Evolutionary conservation across 2,888 invertebrate genomes (phyloP).

Genomic region (Dryocosmus kuriphilus): DNA sequence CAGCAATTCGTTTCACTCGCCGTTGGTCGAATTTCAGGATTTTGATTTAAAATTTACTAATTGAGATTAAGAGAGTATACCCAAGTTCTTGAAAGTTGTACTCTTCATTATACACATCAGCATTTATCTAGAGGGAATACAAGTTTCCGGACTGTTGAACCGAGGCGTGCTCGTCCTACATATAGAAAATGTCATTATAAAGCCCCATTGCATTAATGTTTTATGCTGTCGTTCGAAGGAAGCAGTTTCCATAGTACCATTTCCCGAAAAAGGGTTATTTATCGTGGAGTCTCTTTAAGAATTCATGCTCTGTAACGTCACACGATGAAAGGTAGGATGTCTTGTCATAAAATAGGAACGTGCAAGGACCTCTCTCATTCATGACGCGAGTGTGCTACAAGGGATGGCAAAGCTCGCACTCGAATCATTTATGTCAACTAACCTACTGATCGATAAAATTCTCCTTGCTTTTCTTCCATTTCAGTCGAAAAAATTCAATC

Average conservation of each 20-base stretch:
- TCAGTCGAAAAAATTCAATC: neutral
- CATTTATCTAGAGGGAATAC: neutral
- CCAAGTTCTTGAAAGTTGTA: neutral
- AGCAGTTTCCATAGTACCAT: constrained; percentile 28
- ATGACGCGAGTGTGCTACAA: constrained; percentile 18
- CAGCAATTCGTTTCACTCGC: no score
- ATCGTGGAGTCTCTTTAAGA: constrained; percentile 12
- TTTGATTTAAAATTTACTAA: no score
- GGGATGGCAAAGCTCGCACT: neutral
- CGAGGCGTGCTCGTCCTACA: neutral
- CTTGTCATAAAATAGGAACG: constrained; percentile 39
- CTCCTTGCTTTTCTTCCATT: neutral
- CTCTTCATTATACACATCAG: neutral
- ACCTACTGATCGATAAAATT: constrained; percentile 20
- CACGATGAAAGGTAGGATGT: constrained; percentile 28
- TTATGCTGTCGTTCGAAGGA: constrained; percentile 16
- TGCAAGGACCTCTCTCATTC: constrained; percentile 29
- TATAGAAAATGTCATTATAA: constrained; percentile 6
- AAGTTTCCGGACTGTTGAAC: neutral
- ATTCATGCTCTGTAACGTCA: constrained; percentile 24
- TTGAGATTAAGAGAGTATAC: neutral
- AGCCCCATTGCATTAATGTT: constrained; percentile 27
- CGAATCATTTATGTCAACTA: constrained; percentile 26
- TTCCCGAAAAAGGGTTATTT: constrained; percentile 38
- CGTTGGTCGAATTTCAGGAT: no score